Evolutionary conservation across 1,140 invertebrate species (phyloP).

Genomic region (Lordiphosa collinella): DNA sequence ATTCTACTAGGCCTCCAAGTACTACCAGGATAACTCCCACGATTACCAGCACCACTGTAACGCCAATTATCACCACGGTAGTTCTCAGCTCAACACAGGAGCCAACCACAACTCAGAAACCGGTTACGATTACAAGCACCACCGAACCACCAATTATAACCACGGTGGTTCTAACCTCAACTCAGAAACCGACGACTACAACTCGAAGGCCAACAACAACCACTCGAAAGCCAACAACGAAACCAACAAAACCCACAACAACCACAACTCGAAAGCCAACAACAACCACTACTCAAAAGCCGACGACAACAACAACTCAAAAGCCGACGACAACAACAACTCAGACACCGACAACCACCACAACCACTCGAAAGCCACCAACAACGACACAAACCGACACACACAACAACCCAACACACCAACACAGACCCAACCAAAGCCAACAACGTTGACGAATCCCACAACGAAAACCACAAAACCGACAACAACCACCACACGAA

Average conservation of each 20-base stretch:
- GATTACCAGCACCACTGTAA: conserved; percentile 1
- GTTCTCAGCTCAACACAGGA: not conserved
- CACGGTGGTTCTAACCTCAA: not conserved
- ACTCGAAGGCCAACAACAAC: not conserved
- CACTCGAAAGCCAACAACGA: not conserved
- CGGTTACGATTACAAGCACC: not conserved
- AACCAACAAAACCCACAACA: not conserved
- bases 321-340: conserved; percentile 6
- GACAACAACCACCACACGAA: not conserved
- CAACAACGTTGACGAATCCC: conserved; percentile 3
- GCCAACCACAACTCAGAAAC: not conserved
- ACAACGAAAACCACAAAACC: conserved; percentile 5
- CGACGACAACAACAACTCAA: not conserved
- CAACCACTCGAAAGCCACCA: conserved; percentile 80
- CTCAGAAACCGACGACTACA: not conserved
- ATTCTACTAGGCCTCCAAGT: not conserved
- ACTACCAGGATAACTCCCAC: not conserved
- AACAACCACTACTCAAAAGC: conserved; percentile 2
- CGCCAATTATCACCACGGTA: conserved; percentile 1
- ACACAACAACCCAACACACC: conserved; percentile 4
- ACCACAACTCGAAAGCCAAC: conserved; percentile 7
- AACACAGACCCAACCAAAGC: conserved; percentile 14
- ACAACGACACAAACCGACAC: conserved; percentile 3
- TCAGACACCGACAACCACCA: conserved; percentile 2
- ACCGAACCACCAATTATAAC: conserved; percentile 1